Conservation (phyloP, 1,140 invertebrate species). For the Drosophila nikananu region DNA sequence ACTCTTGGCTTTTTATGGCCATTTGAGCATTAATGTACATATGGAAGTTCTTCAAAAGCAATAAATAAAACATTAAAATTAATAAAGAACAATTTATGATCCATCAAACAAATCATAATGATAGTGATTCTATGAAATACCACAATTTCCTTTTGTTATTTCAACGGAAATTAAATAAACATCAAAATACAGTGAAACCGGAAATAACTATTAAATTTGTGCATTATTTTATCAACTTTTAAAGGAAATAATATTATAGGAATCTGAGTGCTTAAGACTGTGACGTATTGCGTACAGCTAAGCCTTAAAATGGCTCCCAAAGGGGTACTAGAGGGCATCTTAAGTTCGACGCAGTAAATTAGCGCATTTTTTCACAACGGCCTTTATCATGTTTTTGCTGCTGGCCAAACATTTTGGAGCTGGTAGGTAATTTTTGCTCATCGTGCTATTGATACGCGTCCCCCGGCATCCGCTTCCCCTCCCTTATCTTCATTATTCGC, state of each 20-base stretch:
- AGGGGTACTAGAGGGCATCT: constrained; percentile 17
- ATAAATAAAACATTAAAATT: not conserved
- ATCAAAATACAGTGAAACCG: not conserved
- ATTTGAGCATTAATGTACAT: not conserved
- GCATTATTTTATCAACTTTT: not conserved
- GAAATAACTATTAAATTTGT: not conserved
- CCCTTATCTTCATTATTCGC: constrained; percentile 20
- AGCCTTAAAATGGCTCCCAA: constrained; percentile 6
- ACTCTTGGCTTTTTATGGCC: not conserved
- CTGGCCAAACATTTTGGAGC: constrained; percentile 49
- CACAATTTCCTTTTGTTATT: not conserved
- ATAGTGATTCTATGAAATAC: not conserved
- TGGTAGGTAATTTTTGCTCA: constrained; percentile 61
- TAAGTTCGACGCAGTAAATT: constrained; percentile 18
- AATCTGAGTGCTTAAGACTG: not conserved
- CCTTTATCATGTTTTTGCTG: constrained; percentile 21
- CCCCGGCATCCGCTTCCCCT: not conserved
- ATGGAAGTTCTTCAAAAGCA: not conserved
- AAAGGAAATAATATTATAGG: not conserved
- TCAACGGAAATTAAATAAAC: not conserved
- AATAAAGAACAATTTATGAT: not conserved
- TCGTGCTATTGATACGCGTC: constrained; percentile 62
- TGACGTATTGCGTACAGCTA: not conserved
- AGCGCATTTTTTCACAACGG: not conserved
- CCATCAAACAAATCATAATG: too few relatives aligned